Conservation (phyloP, 1,140 invertebrate species). For the Zelostemma sp. region DNA sequence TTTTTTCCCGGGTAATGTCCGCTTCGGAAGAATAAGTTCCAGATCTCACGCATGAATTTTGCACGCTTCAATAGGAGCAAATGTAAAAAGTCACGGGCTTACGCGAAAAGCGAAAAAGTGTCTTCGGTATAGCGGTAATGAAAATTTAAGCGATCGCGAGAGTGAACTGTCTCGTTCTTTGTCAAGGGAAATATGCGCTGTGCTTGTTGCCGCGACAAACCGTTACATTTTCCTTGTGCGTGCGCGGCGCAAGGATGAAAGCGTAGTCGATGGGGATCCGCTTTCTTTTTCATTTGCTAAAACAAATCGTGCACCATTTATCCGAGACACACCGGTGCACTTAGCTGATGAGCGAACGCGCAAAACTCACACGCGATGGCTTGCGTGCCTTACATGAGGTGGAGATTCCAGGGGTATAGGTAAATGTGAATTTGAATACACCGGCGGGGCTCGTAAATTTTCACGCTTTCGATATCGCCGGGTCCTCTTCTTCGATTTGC, state of each 20-base stretch:
- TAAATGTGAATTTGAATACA: constrained; percentile 50
- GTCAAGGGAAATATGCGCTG: neutral
- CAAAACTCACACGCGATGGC: constrained; percentile 46
- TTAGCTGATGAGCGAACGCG: constrained; percentile 54
- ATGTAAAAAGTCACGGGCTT: neutral
- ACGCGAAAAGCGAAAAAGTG: too few relatives aligned
- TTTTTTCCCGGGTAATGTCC: too few relatives aligned
- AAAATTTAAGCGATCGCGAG: neutral
- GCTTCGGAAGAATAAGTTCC: too few relatives aligned
- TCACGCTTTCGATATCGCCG: constrained; percentile 42
- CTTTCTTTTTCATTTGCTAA: constrained; percentile 53
- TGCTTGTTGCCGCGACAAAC: constrained; percentile 23
- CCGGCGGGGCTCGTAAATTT: constrained; percentile 48
- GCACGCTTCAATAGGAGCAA: neutral
- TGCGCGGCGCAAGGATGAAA: constrained; percentile 36
- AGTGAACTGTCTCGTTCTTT: neutral
- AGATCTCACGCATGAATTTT: neutral
- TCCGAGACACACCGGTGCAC: constrained; percentile 51
- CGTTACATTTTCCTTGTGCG: constrained; percentile 35
- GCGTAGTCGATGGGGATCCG: constrained; percentile 35
- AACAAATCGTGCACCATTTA: constrained; percentile 54
- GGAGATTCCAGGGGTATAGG: constrained; percentile 37
- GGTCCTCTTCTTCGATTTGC: constrained; percentile 45
- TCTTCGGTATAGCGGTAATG: too few relatives aligned
- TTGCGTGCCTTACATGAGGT: constrained; percentile 53